Base-by-base conservation (phyloP, 2,888 invertebrate genomes). In the Aspidiotus rigidus region DNA sequence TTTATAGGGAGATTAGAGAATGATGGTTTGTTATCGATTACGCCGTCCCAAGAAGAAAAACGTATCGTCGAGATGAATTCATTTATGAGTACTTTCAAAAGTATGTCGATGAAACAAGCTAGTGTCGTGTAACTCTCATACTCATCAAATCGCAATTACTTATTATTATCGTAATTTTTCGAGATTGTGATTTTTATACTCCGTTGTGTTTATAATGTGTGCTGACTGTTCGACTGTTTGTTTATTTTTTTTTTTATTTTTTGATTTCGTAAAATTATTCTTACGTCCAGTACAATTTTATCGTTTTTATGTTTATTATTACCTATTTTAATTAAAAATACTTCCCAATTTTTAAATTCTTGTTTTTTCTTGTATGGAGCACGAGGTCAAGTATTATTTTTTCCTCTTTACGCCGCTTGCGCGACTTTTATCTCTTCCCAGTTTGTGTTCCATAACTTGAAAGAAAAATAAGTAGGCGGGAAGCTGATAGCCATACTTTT, bases 21-120 rank as follows among this genome's bases (percentile, higher is more conserved):
- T 55, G 69, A 69, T n/a, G 69, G 69, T 16, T 57, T 69, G 56
- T 53, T 69, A 56, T 69, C 69, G 7, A 57, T 57, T 10, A 62
- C 69, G 8, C 62, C 69, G 42, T 62, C 62, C 16, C 69, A 69
- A 55, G 69, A 69, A 15, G 62, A 62, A 55, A 69, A 69, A 62
- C 69, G 62, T n/a, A 17, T 55, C 13, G 40, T 41, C 15, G 62
- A 69, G 17, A 62, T 62, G 15, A 62, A 62, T 56, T 57, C 62
- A 17, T 69, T 61, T 42, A 54, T 57, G 39, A 69, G 55, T 55
- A 55, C 56, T 17, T 62, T 62, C 55, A 61, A 69, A 44, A 69
- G 55, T 69, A 62, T 69, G 42, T 62, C 69, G 17, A 69, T 69
- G 16, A 62, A 62, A 55, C 62, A 62, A 55, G 69, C 69, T 39